Percentiles rank a stretch among this genome's conserved stretches.
Evolutionary conservation across 2,113 vertebrate species (phyloP).

Genomic region (Bagarius yarrelli): DNA sequence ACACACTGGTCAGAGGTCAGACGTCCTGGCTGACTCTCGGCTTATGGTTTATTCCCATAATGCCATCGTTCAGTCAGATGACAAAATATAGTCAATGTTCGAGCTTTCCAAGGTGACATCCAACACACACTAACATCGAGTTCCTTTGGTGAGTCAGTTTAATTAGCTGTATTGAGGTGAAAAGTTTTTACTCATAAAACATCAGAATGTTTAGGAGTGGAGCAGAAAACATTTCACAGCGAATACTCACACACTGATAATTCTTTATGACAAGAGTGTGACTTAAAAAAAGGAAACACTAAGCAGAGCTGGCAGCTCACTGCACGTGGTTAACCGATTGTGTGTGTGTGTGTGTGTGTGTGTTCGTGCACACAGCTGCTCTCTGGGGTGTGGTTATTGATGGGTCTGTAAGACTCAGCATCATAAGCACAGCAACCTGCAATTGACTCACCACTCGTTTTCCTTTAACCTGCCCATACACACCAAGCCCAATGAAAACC

Average conservation of each 20-base stretch:
- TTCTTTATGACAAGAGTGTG: not conserved
- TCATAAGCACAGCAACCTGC: conserved; percentile 67
- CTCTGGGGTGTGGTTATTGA: conserved; percentile 63
- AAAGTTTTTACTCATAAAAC: too few relatives aligned
- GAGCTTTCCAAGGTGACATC: conserved; percentile 41
- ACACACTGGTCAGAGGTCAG: conserved; percentile 55
- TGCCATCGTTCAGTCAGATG: conserved; percentile 64
- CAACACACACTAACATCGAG: conserved; percentile 21
- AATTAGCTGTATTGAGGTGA: conserved; percentile 58
- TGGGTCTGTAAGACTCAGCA: conserved; percentile 59
- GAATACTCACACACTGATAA: not conserved
- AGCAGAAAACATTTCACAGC: not conserved
- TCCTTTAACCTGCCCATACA: not conserved
- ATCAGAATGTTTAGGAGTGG: conserved; percentile 35
- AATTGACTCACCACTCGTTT: conserved; percentile 55
- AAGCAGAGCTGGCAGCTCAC: conserved; percentile 35
- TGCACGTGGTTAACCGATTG: not conserved
- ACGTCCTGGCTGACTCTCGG: conserved; percentile 63
- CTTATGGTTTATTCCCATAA: conserved; percentile 62
- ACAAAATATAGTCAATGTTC: conserved; percentile 42
- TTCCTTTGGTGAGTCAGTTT: conserved; percentile 50
- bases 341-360: not conserved
- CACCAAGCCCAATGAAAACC: conserved; percentile 54
- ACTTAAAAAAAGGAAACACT: not conserved
- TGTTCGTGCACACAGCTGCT: not conserved